Evolutionary conservation across 2,113 vertebrate species (phyloP), one percentile per base, ranked within the genome.

Genomic region (Odontophorus gujanensis): DNA sequence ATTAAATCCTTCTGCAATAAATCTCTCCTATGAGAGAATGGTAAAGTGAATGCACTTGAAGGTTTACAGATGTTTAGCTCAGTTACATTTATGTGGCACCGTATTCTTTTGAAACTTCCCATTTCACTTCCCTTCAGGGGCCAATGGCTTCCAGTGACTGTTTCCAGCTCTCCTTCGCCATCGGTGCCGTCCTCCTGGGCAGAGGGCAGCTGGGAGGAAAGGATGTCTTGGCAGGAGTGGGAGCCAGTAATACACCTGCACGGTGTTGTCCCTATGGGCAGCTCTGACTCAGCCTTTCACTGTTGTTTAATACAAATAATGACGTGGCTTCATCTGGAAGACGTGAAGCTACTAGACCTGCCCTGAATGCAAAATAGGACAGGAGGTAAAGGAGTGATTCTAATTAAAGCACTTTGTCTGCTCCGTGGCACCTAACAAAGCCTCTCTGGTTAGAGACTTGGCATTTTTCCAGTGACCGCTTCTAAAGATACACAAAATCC

Each of bases 241-340:
- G 32, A 80, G 38, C 72, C 75, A 30, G 13, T 71, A 28, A 25
- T n/a, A 55, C 9, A 28, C 17, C 34, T 30, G 66, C 63, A n/a
- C 50, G 26, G 0, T 3, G 4, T 30, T 82, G 91, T 69, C 75
- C 87, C 63, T 59, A 3, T 42, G 38, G 24, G 75, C 30, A 83
- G 76, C 89, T 85, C 42, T 87, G 87, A 65, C 75, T 89, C 63
- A 75, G 93, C 30, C 75, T 81, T 89, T 77, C n/a, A 26, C 79
- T 77, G 65, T 19, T 26, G 4, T 38, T 80, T 89, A 89, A 83
- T 85, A 75, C 65, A 74, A 91, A 87, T 69, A 96, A 85, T 51
- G 66, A 43, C 2, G 63, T 82, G 48, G 72, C 45, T 94, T 91
- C 65, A 42, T 73, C 89, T 74, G 32, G 21, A 67, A 90, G 48